Evolutionary conservation across 2,888 invertebrate genomes (phyloP).

Genomic region (Agonopterix alstromeriana): DNA sequence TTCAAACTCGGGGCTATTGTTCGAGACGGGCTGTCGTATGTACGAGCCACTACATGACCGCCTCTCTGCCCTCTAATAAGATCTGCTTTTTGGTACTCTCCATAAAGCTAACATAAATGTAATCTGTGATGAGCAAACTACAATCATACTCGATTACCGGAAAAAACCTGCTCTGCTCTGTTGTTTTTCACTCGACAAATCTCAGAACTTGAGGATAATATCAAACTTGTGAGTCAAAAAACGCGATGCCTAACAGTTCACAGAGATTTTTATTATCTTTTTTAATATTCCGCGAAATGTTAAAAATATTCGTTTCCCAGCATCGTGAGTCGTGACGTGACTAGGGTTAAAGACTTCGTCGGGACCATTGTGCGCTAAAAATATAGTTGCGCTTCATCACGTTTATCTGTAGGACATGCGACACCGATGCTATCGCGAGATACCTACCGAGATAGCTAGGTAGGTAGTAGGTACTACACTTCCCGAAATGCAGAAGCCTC

Average conservation of each 20-base stretch:
- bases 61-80: too few species aligned
- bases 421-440: too few species aligned
- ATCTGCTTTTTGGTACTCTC: too few species aligned
- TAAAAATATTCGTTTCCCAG: conserved; percentile 37
- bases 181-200: conserved; percentile 7
- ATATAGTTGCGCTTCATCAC: conserved; percentile 37
- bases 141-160: too few species aligned
- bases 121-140: too few species aligned
- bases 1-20: neutral
- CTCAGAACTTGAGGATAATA: conserved; percentile 13
- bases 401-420: too few species aligned
- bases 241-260: conserved; percentile 18
- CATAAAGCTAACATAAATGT: too few species aligned
- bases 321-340: conserved; percentile 50
- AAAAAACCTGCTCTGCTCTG: too few species aligned
- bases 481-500: too few species aligned
- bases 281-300: conserved; percentile 32
- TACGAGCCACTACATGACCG: too few species aligned
- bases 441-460: too few species aligned
- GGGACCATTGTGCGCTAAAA: conserved; percentile 31
- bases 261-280: conserved; percentile 17
- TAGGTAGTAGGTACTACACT: too few species aligned
- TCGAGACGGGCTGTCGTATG: neutral
- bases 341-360: conserved; percentile 41
- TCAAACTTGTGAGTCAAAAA: neutral